Evolutionary conservation across 1,140 invertebrate species (phyloP).

Genomic region (Anastrepha obliqua): DNA sequence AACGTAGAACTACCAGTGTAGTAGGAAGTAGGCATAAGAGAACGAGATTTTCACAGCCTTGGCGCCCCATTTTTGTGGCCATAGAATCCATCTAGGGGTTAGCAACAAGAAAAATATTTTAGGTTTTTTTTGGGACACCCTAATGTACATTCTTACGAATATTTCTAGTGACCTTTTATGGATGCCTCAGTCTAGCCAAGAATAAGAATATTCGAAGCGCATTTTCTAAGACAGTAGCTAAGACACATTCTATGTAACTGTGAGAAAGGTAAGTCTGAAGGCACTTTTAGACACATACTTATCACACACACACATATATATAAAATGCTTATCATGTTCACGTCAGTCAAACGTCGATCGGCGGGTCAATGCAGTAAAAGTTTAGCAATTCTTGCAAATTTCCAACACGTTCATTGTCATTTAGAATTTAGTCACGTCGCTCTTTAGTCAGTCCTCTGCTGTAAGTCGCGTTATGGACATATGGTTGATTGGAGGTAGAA

Average conservation of each 20-base stretch:
- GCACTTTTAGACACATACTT: no score
- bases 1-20: no score
- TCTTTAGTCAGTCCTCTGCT: background rate
- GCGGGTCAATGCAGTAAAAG: background rate
- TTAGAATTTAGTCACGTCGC: conserved; percentile 29
- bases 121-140: no score
- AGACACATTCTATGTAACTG: background rate
- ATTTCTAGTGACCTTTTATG: background rate
- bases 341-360: conserved; percentile 30
- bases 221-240: background rate
- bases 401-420: background rate
- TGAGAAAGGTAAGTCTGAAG: background rate
- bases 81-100: no score
- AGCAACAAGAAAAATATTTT: no score
- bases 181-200: background rate
- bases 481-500: background rate
- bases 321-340: background rate
- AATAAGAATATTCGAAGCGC: background rate
- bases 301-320: background rate
- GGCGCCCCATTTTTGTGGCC: no score
- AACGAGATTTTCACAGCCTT: no score
- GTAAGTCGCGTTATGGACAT: background rate
- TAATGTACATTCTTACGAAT: no score
- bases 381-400: conserved; percentile 20
- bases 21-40: no score